phyloP scores from a whole-genome alignment of 1,140 invertebrate species.

The Caenorhabditis inopinata region DNA sequence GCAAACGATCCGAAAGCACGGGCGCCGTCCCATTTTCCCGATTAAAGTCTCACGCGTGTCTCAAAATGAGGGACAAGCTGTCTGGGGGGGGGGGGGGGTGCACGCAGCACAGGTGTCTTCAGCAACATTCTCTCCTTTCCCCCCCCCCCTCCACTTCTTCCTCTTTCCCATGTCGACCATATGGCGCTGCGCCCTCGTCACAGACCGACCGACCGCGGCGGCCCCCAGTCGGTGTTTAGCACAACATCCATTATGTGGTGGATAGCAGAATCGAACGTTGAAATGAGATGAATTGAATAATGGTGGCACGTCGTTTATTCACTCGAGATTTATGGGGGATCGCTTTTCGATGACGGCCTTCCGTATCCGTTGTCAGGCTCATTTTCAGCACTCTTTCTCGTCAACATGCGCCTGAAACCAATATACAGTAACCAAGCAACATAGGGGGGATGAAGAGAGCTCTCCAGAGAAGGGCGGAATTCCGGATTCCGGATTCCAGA shows the following conservation, averaged over 20 bases:
- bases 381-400: too few species aligned
- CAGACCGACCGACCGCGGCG: too few species aligned
- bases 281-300: neutral
- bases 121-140: neutral
- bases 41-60: conserved; percentile 29
- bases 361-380: too few species aligned
- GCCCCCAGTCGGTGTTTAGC: too few species aligned
- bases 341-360: too few species aligned
- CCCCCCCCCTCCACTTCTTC: neutral
- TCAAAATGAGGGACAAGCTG: conserved; percentile 32
- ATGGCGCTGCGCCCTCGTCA: conserved; percentile 14
- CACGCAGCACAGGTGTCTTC: neutral
- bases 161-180: neutral
- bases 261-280: neutral
- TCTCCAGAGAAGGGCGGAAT: too few species aligned
- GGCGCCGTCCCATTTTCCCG: neutral
- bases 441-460: too few species aligned
- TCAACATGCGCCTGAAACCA: too few species aligned
- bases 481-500: too few species aligned
- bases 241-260: neutral
- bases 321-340: neutral
- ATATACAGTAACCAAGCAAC: too few species aligned
- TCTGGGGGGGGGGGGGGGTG: neutral
- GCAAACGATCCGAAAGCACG: neutral
- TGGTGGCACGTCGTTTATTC: neutral